Percentiles rank a stretch among this genome's conserved stretches.
These are phyloP conservation scores for Scylla paramamosain DNA, from an alignment of 1,140 invertebrate genomes.

Conservation along the genomic window DNA sequence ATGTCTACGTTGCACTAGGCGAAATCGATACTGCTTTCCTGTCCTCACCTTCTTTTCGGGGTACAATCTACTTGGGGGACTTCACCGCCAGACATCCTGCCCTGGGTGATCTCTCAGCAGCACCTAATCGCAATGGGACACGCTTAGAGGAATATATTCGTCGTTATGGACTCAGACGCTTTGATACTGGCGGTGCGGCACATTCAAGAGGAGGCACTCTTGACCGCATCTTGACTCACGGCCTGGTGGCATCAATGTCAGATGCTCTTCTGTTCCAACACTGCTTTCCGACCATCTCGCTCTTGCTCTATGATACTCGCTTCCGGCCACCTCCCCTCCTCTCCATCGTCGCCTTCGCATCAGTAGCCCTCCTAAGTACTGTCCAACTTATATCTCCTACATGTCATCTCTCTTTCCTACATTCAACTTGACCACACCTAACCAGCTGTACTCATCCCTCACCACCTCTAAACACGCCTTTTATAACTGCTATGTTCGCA, in stretches of 20 bases:
- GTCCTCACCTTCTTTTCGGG: neutral
- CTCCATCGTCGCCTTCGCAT: neutral
- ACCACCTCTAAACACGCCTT: neutral
- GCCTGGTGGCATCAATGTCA: slow-evolving; percentile 27
- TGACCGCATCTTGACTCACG: slow-evolving; percentile 31
- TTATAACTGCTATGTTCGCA: neutral
- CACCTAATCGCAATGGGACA: slow-evolving; percentile 24
- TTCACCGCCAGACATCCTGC: slow-evolving; percentile 38
- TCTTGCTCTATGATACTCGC: too few species aligned
- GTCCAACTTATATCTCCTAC: too few species aligned
- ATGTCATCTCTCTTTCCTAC: neutral
- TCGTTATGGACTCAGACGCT: slow-evolving; percentile 4
- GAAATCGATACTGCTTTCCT: neutral
- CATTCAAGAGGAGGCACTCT: slow-evolving; percentile 38
- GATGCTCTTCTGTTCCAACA: neutral
- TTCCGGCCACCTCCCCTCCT: too few species aligned
- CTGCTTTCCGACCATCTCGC: too few species aligned
- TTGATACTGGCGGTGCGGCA: slow-evolving; percentile 31
- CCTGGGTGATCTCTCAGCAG: slow-evolving; percentile 14
- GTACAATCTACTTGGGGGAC: slow-evolving; percentile 48
- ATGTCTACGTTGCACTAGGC: slow-evolving; percentile 11
- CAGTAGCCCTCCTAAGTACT: too few species aligned
- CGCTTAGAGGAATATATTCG: neutral
- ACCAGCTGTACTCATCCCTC: neutral
- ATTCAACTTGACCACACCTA: neutral